Evolutionary conservation across 2,113 vertebrate species (phyloP).

Genomic region (Chascanopsetta lugubris): DNA sequence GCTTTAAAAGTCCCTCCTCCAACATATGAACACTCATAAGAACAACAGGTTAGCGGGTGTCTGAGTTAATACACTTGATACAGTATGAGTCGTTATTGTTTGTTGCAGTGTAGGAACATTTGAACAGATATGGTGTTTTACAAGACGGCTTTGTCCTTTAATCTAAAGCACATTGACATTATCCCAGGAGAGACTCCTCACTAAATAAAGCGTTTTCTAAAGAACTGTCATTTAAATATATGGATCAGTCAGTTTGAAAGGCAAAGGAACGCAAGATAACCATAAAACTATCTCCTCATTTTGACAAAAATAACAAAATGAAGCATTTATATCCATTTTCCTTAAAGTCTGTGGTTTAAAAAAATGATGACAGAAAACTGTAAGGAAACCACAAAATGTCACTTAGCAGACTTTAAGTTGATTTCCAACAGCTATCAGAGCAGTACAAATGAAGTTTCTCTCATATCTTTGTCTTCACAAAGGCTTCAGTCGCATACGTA

Average conservation of each 20-base stretch:
- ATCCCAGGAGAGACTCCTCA: slow-evolving; percentile 18
- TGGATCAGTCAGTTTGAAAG: slow-evolving; percentile 9
- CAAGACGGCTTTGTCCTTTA: slow-evolving; percentile 26
- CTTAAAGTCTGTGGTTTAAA: neutral
- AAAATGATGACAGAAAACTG: neutral
- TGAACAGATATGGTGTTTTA: slow-evolving; percentile 46
- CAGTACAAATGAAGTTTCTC: slow-evolving; percentile 14
- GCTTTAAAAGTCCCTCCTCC: slow-evolving; percentile 59
- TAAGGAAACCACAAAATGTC: slow-evolving; percentile 32
- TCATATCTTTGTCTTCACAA: neutral
- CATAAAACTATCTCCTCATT: slow-evolving; percentile 5
- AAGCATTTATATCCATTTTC: neutral
- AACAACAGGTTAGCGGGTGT: slow-evolving; percentile 30
- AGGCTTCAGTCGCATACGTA: slow-evolving; percentile 20
- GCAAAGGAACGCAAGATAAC: neutral
- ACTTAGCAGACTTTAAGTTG: slow-evolving; percentile 11
- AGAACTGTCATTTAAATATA: slow-evolving; percentile 19
- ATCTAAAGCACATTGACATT: slow-evolving; percentile 17
- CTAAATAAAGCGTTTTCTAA: slow-evolving; percentile 4
- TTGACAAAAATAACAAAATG: slow-evolving; percentile 1
- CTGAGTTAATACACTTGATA: slow-evolving; percentile 38
- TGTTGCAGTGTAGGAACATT: slow-evolving; percentile 44
- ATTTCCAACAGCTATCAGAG: slow-evolving; percentile 13
- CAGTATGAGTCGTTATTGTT: slow-evolving; percentile 17
- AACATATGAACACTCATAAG: slow-evolving; percentile 43